Percentiles rank a stretch among this genome's conserved stretches.
phyloP scores from a whole-genome alignment of 1,140 invertebrate species.

The Camponotus floridanus region DNA sequence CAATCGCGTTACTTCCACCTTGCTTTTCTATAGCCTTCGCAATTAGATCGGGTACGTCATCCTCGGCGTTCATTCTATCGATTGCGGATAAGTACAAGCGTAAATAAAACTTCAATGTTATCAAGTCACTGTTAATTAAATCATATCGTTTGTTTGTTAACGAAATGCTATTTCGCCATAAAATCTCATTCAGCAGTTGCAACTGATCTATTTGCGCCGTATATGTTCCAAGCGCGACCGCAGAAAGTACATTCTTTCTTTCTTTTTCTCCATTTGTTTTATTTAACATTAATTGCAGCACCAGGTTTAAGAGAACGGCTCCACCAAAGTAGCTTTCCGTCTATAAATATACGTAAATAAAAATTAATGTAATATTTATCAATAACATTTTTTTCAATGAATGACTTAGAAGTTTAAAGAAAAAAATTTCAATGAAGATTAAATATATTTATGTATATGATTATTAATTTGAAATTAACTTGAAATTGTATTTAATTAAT shows the following conservation, averaged over 20 bases:
- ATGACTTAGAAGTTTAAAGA: not conserved
- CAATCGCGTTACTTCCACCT: not conserved
- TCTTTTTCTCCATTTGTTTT: constrained; percentile 46
- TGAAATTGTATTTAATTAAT: not conserved
- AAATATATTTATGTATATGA: not conserved
- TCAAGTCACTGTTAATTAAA: constrained; percentile 74
- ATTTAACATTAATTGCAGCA: constrained; percentile 77
- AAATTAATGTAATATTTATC: not conserved
- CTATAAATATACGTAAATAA: constrained; percentile 22
- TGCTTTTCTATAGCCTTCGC: not conserved
- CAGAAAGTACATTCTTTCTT: constrained; percentile 61
- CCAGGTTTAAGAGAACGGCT: constrained; percentile 75
- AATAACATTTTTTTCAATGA: not conserved
- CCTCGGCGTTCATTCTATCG: constrained; percentile 63
- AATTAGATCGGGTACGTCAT: not conserved
- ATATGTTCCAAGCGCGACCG: constrained; percentile 81
- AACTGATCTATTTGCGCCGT: constrained; percentile 80
- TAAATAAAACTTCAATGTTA: constrained; percentile 70
- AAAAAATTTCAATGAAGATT: not conserved
- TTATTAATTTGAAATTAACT: not conserved
- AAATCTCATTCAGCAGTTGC: constrained; percentile 81
- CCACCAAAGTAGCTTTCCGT: constrained; percentile 53
- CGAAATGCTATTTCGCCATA: constrained; percentile 86
- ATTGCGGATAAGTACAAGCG: constrained; percentile 73
- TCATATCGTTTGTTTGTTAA: constrained; percentile 80